Evolutionary conservation across 92 coral and sea anemone genomes (phyloP), one percentile per base, ranked within the genome.

Genomic region (Paragorgia papillata): DNA sequence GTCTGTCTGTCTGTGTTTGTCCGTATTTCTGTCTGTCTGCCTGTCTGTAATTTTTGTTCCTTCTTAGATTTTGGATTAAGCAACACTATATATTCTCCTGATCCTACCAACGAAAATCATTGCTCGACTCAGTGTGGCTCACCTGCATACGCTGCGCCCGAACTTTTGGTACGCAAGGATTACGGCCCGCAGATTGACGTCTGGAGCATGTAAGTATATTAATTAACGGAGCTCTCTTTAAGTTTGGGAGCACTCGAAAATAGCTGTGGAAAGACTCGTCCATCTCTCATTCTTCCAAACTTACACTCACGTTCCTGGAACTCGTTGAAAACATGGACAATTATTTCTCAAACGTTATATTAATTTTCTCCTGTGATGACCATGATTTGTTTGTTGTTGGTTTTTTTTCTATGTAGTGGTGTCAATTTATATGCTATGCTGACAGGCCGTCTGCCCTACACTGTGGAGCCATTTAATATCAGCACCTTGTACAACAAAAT

Each of bases 81-180:
- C 74, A 94, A 94, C 84, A 88, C 92, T 22, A 76, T 94, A 55
- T 62, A 71, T 28, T 75, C 82, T 12, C 82, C 89, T 12, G 85
- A 75, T 20, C 66, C 92, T 0, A 71, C 69, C 4, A 92, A 90
- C 27, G 84, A 87, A n/a, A 88, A 86, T 33, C 85, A 84, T 66
- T 92, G 96, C 61, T 84, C 86, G 83, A 94, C 98, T 19, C 98
- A 94, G 55, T 94, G 98, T 51, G 98, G 98, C 15, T 94, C 98
- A 62, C 98, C 98, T 14, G 98, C 98, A 26, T 94, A 94, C 39
- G 98, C 98, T 27, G 98, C 98, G 29, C 98, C 98, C 31, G 98
- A 94, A 86, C 92, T 94, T 76, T 66, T 94, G 75, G 97, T 96
- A 79, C 97, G 92, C 66, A 90, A 91, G 66, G 85, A 86, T 29